Conservation (phyloP, 2,888 invertebrate species). For the Pseudoips prasinana region DNA sequence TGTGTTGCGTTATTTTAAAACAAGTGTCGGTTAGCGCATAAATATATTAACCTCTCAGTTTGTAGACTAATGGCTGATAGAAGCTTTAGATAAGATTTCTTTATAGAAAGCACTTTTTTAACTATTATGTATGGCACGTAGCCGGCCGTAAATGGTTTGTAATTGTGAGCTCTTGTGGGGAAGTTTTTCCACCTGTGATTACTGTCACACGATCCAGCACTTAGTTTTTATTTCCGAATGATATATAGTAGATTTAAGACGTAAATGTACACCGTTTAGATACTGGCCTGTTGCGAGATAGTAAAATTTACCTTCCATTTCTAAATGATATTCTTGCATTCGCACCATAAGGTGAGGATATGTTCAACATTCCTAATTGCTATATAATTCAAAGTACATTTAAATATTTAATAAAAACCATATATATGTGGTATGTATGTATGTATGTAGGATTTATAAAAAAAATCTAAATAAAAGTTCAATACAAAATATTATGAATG, state of each 20-base stretch:
- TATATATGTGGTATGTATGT: no score
- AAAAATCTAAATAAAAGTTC: no score
- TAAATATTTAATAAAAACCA: no score
- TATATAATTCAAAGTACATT: no score
- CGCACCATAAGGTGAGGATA: no score
- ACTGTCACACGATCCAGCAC: constrained; percentile 67
- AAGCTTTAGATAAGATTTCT: constrained; percentile 39
- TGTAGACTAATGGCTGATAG: constrained; percentile 30
- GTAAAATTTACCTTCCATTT: no score
- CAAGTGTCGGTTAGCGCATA: constrained; percentile 26
- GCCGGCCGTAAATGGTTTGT: constrained; percentile 71
- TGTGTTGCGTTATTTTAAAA: constrained; percentile 23
- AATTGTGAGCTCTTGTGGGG: constrained; percentile 69
- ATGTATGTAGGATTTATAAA: no score
- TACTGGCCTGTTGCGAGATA: no score
- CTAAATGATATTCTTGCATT: no score
- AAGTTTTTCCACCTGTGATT: constrained; percentile 66
- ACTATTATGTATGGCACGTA: constrained; percentile 69
- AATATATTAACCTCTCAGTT: constrained; percentile 28
- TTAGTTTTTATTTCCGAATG: constrained; percentile 69
- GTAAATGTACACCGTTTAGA: no score
- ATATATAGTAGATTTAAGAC: constrained; percentile 65
- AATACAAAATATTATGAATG: no score
- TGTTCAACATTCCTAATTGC: no score
- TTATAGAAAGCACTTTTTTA: constrained; percentile 56